These are phyloP conservation scores for Cossypha heuglini DNA, from an alignment of 2,797 vertebrate genomes.

Conservation along the genomic window DNA sequence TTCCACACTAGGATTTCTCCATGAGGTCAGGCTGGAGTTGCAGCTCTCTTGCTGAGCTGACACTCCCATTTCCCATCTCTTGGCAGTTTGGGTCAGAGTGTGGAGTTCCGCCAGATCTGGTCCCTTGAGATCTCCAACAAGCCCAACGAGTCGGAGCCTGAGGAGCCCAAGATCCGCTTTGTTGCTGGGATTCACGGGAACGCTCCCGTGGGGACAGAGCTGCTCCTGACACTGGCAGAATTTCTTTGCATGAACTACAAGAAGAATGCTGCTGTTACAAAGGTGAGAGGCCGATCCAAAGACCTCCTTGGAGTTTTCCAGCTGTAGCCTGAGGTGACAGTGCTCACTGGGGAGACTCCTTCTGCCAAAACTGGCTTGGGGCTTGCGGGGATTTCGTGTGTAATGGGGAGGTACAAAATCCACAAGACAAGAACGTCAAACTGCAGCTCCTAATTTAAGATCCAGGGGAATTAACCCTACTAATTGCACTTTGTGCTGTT, in stretches of 20 bases:
- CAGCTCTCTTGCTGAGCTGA: background rate
- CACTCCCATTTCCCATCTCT: background rate
- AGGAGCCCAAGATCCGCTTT: constrained; percentile 93
- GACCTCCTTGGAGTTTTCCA: background rate
- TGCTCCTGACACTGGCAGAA: constrained; percentile 92
- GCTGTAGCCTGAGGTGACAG: background rate
- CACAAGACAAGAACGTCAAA: background rate
- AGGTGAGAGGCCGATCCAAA: constrained; percentile 74
- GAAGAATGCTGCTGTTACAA: constrained; percentile 89
- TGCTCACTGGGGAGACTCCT: background rate
- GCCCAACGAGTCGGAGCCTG: constrained; percentile 84
- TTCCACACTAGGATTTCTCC: background rate
- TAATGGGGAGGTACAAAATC: background rate
- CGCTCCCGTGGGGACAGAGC: constrained; percentile 91
- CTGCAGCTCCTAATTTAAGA: background rate
- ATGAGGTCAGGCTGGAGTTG: background rate
- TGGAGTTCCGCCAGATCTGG: constrained; percentile 89
- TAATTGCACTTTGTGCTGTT: background rate
- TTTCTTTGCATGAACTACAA: constrained; percentile 94
- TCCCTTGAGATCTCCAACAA: constrained; percentile 96
- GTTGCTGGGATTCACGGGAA: constrained; percentile 94
- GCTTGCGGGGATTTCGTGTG: rapidly evolving
- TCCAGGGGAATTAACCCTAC: background rate
- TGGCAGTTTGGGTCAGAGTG: constrained; percentile 90
- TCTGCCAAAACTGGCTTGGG: background rate